phyloP scores from a whole-genome alignment of 2,113 vertebrate species.

The Paracanthobrama guichenoti region DNA sequence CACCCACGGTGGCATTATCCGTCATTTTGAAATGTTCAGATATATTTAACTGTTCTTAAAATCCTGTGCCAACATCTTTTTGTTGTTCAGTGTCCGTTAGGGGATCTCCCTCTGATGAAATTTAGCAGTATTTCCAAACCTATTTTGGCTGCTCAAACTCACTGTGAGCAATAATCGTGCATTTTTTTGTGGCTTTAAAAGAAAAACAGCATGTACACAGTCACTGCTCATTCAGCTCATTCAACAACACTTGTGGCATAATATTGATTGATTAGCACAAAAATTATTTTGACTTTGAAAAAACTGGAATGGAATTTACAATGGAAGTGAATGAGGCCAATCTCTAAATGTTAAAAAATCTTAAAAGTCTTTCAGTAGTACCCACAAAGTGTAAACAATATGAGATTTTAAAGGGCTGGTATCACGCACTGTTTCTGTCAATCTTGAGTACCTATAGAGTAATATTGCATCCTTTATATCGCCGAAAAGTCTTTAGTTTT shows the following conservation, averaged over 20 bases:
- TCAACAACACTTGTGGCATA: neutral
- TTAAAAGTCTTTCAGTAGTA: neutral
- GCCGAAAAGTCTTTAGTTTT: too few relatives aligned
- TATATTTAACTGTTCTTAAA: conserved; percentile 65
- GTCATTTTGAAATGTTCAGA: conserved; percentile 59
- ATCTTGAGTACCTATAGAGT: too few relatives aligned
- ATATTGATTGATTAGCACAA: neutral
- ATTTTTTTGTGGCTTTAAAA: conserved; percentile 20
- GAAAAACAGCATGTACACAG: conserved; percentile 39
- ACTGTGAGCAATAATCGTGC: conserved; percentile 76
- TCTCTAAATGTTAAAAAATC: neutral
- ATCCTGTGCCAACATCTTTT: conserved; percentile 68
- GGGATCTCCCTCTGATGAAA: conserved; percentile 70
- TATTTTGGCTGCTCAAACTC: conserved; percentile 75
- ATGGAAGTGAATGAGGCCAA: neutral
- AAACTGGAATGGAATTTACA: too few relatives aligned
- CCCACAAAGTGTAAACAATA: neutral
- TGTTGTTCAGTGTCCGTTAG: conserved; percentile 46
- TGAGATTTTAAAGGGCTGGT: neutral
- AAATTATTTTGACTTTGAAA: too few relatives aligned
- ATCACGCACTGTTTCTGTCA: too few relatives aligned
- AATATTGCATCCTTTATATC: too few relatives aligned
- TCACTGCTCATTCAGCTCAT: neutral
- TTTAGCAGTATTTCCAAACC: conserved; percentile 70
- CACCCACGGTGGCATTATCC: conserved; percentile 23